phyloP scores from a whole-genome alignment of 2,797 vertebrate genomes.

The Tadarida brasiliensis region DNA sequence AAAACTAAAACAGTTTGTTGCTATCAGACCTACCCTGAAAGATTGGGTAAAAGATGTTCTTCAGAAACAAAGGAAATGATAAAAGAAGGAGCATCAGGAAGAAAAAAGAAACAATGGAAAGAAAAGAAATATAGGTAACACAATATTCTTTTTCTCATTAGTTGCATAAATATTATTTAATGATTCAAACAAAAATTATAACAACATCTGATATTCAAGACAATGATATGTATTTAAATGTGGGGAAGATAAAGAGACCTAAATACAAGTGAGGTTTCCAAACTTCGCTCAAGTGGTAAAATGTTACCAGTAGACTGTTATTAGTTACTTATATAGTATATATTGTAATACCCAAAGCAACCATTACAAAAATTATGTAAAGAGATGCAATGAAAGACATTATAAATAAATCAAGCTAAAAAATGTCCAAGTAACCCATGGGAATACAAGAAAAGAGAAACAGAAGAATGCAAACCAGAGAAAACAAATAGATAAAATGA shows the following conservation, averaged over 20 bases:
- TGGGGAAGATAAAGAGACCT: not conserved
- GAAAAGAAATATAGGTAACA: not conserved
- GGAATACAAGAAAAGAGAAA: not conserved
- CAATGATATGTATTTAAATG: slow-evolving; percentile 21
- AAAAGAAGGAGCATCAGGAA: slow-evolving; percentile 39
- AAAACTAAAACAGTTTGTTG: slow-evolving; percentile 43
- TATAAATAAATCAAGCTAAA: slow-evolving; percentile 20
- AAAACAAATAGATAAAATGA: slow-evolving; percentile 12
- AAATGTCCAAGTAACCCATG: slow-evolving; percentile 20
- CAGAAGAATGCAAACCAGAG: not conserved
- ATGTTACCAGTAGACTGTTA: not conserved
- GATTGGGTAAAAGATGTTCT: not conserved
- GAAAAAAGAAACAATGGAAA: slow-evolving; percentile 44
- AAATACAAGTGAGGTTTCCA: slow-evolving; percentile 22
- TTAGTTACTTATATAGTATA: not conserved
- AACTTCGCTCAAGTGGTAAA: slow-evolving; percentile 4
- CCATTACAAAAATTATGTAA: not conserved
- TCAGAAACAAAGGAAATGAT: slow-evolving; percentile 43
- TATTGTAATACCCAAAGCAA: not conserved
- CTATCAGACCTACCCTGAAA: slow-evolving; percentile 5
- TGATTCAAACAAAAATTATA: slow-evolving; percentile 35
- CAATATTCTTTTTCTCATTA: not conserved
- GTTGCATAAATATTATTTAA: slow-evolving; percentile 31
- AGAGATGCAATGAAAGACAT: not conserved
- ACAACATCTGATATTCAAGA: slow-evolving; percentile 38